Evolutionary conservation across 2,797 vertebrate species (phyloP), one percentile per base, ranked within the genome.

Genomic region (Pipistrellus pipistrellus): DNA sequence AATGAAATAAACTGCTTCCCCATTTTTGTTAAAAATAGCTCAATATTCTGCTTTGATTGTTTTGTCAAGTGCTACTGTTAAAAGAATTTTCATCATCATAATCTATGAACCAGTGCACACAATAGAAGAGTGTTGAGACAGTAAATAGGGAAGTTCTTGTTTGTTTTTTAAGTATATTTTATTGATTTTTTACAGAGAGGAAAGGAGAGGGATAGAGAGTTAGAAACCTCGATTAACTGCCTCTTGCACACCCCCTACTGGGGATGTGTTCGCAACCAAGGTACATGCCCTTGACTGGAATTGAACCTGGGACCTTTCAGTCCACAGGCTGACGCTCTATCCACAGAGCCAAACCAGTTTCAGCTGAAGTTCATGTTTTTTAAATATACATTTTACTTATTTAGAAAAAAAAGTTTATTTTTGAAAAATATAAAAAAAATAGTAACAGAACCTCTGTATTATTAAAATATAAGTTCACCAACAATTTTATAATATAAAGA

Each of bases 1-100:
- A 92, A 94, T 27, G 13, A 94, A 96, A 95, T 88, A 77, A 95
- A 92, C 38, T 89, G 62, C 20, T 89, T 87, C 9, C n/a, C 21
- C 59, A 95, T 80, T 91, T 94, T 85, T 92, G 46, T 89, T 72
- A 90, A 93, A 91, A 90, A n/a, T 41, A 76, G n/a, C 84, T 88
- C 80, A 91, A n/a, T 91, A 92, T 77, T 69, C 72, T 86, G 62
- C 72, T 95, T 73, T 72, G 77, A 76, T 53, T 85, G 11, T 84
- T 75, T n/a, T 71, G 87, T 88, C 46, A 88, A 84, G 32, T 62
- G 38, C 25, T 73, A 81, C 8, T 44, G 53, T 85, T 62, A 73
- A 84, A 96, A 89, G 27, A 73, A 86, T 89, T 76, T 83, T 89
- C 41, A 84, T 25, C 91, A 69, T 51, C 57, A 78, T 92, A 41